Percentiles rank a stretch among this genome's conserved stretches.
Evolutionary conservation across 1,140 invertebrate species (phyloP).

Genomic region (Venturia canescens): DNA sequence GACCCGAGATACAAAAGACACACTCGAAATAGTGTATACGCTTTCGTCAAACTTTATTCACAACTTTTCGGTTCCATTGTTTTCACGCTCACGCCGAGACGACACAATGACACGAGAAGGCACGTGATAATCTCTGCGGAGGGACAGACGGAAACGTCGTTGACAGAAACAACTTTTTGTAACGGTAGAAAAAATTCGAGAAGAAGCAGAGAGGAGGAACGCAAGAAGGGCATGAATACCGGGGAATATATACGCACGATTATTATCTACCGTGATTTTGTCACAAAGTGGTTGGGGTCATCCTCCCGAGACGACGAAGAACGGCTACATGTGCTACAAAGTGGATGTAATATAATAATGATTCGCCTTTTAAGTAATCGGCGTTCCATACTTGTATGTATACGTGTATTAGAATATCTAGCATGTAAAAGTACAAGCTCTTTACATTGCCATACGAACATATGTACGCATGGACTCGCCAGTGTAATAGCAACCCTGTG

Average conservation of each 20-base stretch:
- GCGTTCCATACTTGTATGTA: slow-evolving; percentile 3
- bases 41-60: not conserved
- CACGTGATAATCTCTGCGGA: not conserved
- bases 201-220: not conserved
- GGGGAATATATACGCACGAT: not conserved
- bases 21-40: not conserved
- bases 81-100: not conserved
- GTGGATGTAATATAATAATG: slow-evolving; percentile 47
- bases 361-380: slow-evolving; percentile 46
- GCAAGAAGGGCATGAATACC: no score
- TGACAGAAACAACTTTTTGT: slow-evolving; percentile 26
- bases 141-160: slow-evolving; percentile 27
- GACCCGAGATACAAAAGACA: not conserved
- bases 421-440: not conserved
- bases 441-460: slow-evolving; percentile 8
- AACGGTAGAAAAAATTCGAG: not conserved
- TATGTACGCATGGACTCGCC: not conserved
- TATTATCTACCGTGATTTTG: slow-evolving; percentile 35
- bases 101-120: not conserved
- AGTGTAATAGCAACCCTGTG: not conserved
- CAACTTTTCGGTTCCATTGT: not conserved
- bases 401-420: not conserved
- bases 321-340: slow-evolving; percentile 26
- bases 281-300: slow-evolving; percentile 39
- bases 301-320: slow-evolving; percentile 35